A percentile compares a stretch with the other conserved stretches of the same genome.
phyloP scores from a whole-genome alignment of 92 coral and sea anemone species.

The Bergia sp. region DNA sequence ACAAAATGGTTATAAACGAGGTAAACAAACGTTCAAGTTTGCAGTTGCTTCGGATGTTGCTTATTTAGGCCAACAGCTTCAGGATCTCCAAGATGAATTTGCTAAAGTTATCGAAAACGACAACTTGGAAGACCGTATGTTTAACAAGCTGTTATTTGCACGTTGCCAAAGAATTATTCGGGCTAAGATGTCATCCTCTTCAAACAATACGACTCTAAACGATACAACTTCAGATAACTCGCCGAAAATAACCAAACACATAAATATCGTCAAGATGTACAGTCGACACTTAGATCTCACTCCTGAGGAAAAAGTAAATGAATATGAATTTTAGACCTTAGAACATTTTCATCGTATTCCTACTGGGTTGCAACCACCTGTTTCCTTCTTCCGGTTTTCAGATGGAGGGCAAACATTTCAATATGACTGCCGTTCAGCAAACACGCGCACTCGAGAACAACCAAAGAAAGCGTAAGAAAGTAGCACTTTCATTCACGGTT shows the following conservation, averaged over 20 bases:
- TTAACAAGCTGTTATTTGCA: slow-evolving; percentile 12
- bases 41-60: slow-evolving; percentile 18
- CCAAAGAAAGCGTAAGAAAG: too few species aligned
- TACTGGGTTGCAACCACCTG: too few species aligned
- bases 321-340: slow-evolving; percentile 4
- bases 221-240: background rate
- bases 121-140: slow-evolving; percentile 18
- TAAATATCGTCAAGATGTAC: background rate
- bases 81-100: slow-evolving; percentile 21
- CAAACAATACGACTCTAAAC: background rate
- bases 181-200: background rate
- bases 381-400: too few species aligned
- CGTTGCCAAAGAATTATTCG: slow-evolving; percentile 29
- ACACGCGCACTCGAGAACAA: too few species aligned
- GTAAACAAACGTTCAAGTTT: background rate
- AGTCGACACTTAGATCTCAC: slow-evolving; percentile 33
- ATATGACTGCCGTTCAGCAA: too few species aligned
- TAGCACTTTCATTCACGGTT: too few species aligned
- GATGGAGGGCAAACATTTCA: too few species aligned
- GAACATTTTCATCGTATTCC: background rate
- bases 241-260: background rate
- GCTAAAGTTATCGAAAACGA: slow-evolving; percentile 31
- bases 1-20: background rate
- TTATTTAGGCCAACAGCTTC: slow-evolving; percentile 21
- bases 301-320: background rate